Base-by-base conservation (phyloP, 1,140 invertebrate genomes). In the Tetraneura akinire region DNA sequence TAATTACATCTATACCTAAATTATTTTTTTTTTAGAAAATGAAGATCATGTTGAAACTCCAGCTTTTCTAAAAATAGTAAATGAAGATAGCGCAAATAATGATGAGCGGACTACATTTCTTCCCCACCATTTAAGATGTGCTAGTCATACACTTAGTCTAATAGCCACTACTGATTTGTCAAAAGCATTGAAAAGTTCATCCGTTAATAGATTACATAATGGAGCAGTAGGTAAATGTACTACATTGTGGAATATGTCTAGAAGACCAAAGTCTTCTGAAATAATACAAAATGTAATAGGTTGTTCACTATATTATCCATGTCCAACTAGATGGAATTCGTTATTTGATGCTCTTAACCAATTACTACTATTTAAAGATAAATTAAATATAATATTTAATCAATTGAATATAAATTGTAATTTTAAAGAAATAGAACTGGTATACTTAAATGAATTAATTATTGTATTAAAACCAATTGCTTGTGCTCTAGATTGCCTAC, bases 181-280 rank as follows among this genome's bases (percentile, higher is more conserved):
- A 26, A 57, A 23, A 26, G 11, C 13, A 57, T 3, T 57, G 14
- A 57, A 57, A 55, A 57, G 14, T 57, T 14, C 3, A 26, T 57
- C 23, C 23, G 18, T 57, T 57, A 57, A 26, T 57, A 57, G 21
- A 57, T 0, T 57, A 26, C n/a, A 57, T 57, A 23, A 57, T 3
- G 10, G 21, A 57, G n/a, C 21, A 23, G 23, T 57, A 23, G 21
- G 10, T 57, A 57, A 57, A 13, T 26, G 21, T 57, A 57, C 23
- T 57, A 23, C 55, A 57, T 57, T 26, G 55, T 57, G 55, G 21
- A 57, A 57, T 57, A 57, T 57, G 21, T 57, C 23, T 57, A 26
- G 55, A 3, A 0, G 21, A 26, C 21, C 23, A 4, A 57, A 26
- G 23, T 57, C 10, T 57, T 57, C 55, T 0, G 55, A 57, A 26